phyloP scores from a whole-genome alignment of 23 tunicate species.

The Phallusia fumigata region DNA sequence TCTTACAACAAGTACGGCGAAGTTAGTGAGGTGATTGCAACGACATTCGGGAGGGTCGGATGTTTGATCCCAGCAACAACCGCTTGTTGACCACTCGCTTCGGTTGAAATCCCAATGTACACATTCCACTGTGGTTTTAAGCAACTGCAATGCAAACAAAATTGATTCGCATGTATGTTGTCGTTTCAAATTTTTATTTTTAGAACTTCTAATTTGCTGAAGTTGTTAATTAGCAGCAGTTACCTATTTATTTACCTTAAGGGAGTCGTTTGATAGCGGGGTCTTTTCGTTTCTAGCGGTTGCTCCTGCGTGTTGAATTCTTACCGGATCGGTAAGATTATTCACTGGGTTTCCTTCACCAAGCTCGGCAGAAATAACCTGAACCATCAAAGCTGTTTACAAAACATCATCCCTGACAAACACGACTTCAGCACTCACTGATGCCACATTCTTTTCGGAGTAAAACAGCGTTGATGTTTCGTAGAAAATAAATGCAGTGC shows the following conservation, averaged over 20 bases:
- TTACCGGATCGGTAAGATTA: background rate
- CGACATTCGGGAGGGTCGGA: slow-evolving; percentile 30
- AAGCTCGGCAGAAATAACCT: slow-evolving; percentile 15
- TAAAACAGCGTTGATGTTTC: background rate
- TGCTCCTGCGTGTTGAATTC: slow-evolving; percentile 3
- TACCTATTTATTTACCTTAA: background rate
- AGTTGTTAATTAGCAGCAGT: no score
- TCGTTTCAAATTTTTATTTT: no score
- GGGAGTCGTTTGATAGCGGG: background rate
- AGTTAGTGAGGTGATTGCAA: slow-evolving; percentile 66
- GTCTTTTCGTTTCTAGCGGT: background rate
- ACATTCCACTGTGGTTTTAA: slow-evolving; percentile 32
- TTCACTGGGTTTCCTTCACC: background rate
- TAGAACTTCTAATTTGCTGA: no score
- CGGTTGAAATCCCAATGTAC: slow-evolving; percentile 51
- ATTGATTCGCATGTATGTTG: background rate
- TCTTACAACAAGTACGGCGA: slow-evolving; percentile 56
- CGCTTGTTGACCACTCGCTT: slow-evolving; percentile 45
- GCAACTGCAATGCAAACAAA: background rate
- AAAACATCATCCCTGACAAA: background rate
- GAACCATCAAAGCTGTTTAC: background rate
- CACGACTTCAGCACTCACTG: background rate
- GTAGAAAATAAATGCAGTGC: slow-evolving; percentile 8
- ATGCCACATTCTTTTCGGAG: slow-evolving; percentile 11
- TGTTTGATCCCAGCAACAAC: slow-evolving; percentile 30